Percentiles rank a stretch among this genome's conserved stretches.
These are phyloP conservation scores for Phasia obesa DNA, from an alignment of 2,888 invertebrate species.

Conservation along the genomic window DNA sequence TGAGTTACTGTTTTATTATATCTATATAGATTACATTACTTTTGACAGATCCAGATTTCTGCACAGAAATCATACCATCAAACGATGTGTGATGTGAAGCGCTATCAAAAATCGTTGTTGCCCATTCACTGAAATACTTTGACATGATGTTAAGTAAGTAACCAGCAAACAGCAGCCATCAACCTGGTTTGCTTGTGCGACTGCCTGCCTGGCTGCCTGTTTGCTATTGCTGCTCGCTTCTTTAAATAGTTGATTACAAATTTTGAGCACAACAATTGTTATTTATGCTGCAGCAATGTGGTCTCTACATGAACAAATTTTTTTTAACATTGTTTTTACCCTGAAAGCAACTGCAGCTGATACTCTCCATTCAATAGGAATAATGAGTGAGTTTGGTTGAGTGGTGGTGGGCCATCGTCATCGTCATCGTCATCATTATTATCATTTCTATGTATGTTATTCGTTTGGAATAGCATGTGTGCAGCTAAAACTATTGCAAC, in stretches of 20 bases:
- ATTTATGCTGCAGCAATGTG: slow-evolving; percentile 27
- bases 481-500: slow-evolving; percentile 41
- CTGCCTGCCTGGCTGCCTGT: background rate
- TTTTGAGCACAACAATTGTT: slow-evolving; percentile 24
- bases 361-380: slow-evolving; percentile 2
- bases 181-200: slow-evolving; percentile 29
- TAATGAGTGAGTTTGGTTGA: slow-evolving; percentile 11
- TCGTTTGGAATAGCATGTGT: slow-evolving; percentile 24
- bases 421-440: slow-evolving; percentile 1
- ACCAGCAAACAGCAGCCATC: slow-evolving; percentile 26
- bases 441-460: slow-evolving; percentile 12
- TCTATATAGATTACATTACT: too few relatives aligned
- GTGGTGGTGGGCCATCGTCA: slow-evolving; percentile 33
- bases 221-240: slow-evolving; percentile 44
- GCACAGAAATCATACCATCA: too few relatives aligned
- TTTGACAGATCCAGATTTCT: too few relatives aligned
- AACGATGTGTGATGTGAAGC: too few relatives aligned
- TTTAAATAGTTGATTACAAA: slow-evolving; percentile 56
- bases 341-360: slow-evolving; percentile 30
- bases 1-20: too few relatives aligned
- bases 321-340: slow-evolving; percentile 1
- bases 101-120: background rate
- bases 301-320: slow-evolving; percentile 22
- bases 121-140: slow-evolving; percentile 7
- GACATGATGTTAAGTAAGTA: slow-evolving; percentile 15